Conservation (phyloP, 2,113 vertebrate species). For the Dipodomys ordii region DNA sequence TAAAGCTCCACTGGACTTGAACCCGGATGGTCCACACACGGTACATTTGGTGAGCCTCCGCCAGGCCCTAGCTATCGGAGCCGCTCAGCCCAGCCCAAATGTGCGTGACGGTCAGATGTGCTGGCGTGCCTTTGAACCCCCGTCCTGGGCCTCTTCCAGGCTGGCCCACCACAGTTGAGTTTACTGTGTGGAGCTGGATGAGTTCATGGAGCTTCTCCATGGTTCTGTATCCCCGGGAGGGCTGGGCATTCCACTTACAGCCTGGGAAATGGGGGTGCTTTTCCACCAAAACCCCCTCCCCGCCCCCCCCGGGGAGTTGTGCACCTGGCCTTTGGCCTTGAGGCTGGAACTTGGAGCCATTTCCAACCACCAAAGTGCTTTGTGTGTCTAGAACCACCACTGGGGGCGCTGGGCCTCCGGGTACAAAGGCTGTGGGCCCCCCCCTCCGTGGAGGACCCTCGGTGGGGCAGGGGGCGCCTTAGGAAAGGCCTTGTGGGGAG, state of each 20-base stretch:
- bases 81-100: too few relatives aligned
- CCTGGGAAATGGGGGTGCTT: not conserved
- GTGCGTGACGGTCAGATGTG: too few relatives aligned
- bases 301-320: not conserved
- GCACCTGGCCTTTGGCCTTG: not conserved
- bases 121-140: too few relatives aligned
- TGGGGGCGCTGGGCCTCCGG: not conserved
- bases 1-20: not conserved
- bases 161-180: not conserved
- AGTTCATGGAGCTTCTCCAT: not conserved
- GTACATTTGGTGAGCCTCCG: not conserved
- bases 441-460: not conserved
- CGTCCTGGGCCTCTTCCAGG: too few relatives aligned
- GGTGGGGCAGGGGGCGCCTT: not conserved
- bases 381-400: not conserved
- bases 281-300: not conserved
- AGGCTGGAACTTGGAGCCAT: not conserved
- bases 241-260: not conserved
- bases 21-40: not conserved
- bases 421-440: not conserved
- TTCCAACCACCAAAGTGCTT: too few relatives aligned
- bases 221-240: not conserved
- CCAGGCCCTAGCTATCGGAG: not conserved
- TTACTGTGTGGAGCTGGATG: not conserved
- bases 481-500: not conserved